Evolutionary conservation across 2,113 vertebrate genomes (phyloP), one percentile per base, ranked within the genome.

Genomic region (Sinocyclocheilus rhinocerous): DNA sequence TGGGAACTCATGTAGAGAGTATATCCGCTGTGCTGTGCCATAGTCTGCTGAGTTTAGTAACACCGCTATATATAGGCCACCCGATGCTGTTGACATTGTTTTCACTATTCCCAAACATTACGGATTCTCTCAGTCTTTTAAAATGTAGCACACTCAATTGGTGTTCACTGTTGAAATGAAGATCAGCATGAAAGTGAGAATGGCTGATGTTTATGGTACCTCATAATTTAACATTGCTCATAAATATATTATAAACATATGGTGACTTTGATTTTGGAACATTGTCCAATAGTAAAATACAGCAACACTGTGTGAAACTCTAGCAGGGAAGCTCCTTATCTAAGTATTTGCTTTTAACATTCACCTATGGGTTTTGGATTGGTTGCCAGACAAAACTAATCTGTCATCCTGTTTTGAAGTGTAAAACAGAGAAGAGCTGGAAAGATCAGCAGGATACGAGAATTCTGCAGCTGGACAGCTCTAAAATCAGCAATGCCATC

Each of bases 1-100:
- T 86, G 77, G 16, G 77, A 86, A 86, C 36, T 86, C 85, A 48
- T 86, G 80, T 55, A 65, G 42, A 52, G 73, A 73, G 52, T 39
- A 78, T 61, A 26, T 80, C 55, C 36, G 20, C 84, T 85, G 59
- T 61, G 13, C 33, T 75, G 29, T 72, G 48, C 20, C 22, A 59
- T 61, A 77, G 45, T 50, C 59, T n/a, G 70, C 33, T 59, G 39
- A 39, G 10, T 36, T 85, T 52, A 55, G 42, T 45, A 48, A 42
- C 29, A 13, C 65, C 80, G 42, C 79, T 48, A 36, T 33, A 73
- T 67, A 65, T 16, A 77, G 45, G 39, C 59, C 59, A 81, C 79
- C 59, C 57, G 65, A 65, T 24, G 59, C 59, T 81, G 79, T 26
- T 67, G 79, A 81, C 45, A 81, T 65, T 22, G 20, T 18, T 67